Percentiles rank a stretch among this genome's conserved stretches.
Evolutionary conservation across 23 tunicate species (phyloP).

Genomic region (Clavelina lepadiformis): DNA sequence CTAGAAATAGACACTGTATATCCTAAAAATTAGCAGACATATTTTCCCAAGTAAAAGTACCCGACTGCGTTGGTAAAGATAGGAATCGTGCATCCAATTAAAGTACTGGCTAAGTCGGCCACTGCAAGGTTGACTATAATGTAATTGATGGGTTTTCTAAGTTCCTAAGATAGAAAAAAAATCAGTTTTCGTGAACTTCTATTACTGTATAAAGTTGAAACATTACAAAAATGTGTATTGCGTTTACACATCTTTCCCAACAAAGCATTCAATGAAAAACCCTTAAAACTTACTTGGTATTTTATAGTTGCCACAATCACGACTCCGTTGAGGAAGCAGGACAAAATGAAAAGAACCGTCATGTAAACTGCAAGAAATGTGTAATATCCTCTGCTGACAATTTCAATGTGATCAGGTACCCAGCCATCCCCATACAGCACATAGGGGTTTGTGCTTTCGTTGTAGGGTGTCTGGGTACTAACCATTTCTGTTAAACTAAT

Average conservation of each 20-base stretch:
- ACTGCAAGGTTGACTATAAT: conserved; percentile 34
- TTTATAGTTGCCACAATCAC: conserved; percentile 12
- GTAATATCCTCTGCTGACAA: not conserved
- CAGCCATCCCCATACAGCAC: not conserved
- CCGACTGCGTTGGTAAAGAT: conserved; percentile 21
- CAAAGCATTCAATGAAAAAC: not conserved
- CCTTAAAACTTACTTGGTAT: conserved; percentile 1
- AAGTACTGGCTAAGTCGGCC: conserved; percentile 17
- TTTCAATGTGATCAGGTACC: conserved; percentile 5
- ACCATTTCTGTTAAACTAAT: no score
- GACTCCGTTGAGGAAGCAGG: not conserved
- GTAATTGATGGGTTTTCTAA: conserved; percentile 40
- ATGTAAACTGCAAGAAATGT: not conserved
- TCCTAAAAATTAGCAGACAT: conserved; percentile 28
- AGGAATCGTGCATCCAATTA: conserved; percentile 2
- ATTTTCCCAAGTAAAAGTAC: conserved; percentile 30
- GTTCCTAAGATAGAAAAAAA: conserved; percentile 1
- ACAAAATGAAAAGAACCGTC: not conserved
- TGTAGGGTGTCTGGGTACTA: not conserved
- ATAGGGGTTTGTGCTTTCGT: not conserved
- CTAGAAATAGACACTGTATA: conserved; percentile 15
- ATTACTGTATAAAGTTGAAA: not conserved
- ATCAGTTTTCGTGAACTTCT: not conserved
- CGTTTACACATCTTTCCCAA: no score
- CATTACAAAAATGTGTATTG: no score